These are phyloP conservation scores for Timema cristinae DNA, from an alignment of 2,888 invertebrate genomes.

Conservation along the genomic window DNA sequence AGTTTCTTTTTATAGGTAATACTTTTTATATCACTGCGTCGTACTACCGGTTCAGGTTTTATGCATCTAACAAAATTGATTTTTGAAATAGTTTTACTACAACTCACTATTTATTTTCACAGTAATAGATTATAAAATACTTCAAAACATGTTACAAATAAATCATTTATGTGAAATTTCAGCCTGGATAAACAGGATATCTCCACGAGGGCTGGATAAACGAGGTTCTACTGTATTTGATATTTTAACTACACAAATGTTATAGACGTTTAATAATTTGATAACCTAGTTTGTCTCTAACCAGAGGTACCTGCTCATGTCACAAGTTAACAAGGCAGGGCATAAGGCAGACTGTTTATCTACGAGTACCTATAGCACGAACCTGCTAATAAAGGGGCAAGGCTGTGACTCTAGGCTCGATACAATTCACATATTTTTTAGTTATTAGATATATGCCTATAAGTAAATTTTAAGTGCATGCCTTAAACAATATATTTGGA, in stretches of 20 bases:
- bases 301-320: not conserved
- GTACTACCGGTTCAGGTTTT: too few species aligned
- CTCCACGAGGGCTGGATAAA: too few species aligned
- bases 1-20: too few species aligned
- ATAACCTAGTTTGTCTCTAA: not conserved
- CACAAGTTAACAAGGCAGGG: conserved; percentile 12
- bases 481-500: not conserved
- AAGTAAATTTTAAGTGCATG: not conserved
- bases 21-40: too few species aligned
- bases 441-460: not conserved
- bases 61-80: too few species aligned
- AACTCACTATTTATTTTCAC: too few species aligned
- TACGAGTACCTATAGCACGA: conserved; percentile 21
- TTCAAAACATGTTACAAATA: too few species aligned
- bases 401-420: conserved; percentile 20
- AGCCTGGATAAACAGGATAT: too few species aligned
- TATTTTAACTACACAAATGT: not conserved
- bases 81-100: too few species aligned
- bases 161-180: too few species aligned
- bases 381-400: conserved; percentile 9
- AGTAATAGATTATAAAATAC: too few species aligned
- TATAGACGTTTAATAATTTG: conserved; percentile 3
- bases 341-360: conserved; percentile 13
- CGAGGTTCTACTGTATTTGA: too few species aligned
- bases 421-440: not conserved